These are phyloP conservation scores for Andrena flavipes DNA, from an alignment of 2,888 invertebrate genomes.

Conservation along the genomic window DNA sequence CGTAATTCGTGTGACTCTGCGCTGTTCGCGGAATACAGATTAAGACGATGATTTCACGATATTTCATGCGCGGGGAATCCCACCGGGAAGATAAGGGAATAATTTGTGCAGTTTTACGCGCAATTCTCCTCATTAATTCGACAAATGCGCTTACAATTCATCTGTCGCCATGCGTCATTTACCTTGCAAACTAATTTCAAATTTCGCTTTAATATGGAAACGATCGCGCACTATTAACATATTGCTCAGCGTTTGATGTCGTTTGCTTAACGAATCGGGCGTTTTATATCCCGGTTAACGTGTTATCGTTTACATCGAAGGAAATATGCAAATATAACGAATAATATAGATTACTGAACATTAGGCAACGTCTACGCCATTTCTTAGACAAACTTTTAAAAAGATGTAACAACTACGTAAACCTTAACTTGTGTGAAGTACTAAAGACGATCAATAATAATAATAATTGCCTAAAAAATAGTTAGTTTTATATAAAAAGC, in stretches of 20 bases:
- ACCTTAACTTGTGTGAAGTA: too few species aligned
- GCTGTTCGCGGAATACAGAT: background rate
- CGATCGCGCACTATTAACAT: slow-evolving; percentile 1
- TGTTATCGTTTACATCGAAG: background rate
- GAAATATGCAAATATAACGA: background rate
- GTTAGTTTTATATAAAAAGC: too few species aligned
- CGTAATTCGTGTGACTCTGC: background rate
- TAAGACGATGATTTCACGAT: background rate
- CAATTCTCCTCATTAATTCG: background rate
- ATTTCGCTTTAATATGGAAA: slow-evolving; percentile 6
- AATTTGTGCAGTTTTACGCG: background rate
- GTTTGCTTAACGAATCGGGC: background rate
- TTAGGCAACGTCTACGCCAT: too few species aligned
- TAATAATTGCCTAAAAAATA: too few species aligned
- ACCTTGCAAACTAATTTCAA: slow-evolving; percentile 13
- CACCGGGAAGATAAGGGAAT: background rate
- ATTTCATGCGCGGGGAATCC: background rate
- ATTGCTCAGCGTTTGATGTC: background rate
- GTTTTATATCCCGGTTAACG: background rate
- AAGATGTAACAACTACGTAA: too few species aligned
- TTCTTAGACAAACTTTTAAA: too few species aligned
- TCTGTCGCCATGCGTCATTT: background rate
- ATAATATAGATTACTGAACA: too few species aligned
- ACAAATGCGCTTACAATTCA: background rate
- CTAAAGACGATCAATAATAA: too few species aligned